Conservation (phyloP, 2,113 vertebrate genomes). For the Porphyrio hochstetteri region DNA sequence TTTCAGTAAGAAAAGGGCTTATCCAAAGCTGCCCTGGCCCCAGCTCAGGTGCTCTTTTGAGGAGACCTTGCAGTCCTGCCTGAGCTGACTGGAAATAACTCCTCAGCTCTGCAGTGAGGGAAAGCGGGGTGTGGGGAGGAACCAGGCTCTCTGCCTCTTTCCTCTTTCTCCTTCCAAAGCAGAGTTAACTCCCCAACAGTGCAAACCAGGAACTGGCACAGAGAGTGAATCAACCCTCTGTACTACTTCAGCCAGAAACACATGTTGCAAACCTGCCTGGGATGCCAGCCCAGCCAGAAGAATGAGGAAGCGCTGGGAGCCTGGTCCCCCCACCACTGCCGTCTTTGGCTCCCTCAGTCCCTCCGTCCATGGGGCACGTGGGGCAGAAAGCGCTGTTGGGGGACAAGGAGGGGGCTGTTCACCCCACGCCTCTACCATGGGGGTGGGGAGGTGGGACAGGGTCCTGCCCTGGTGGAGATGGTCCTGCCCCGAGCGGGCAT, state of each 20-base stretch:
- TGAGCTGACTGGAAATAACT: neutral
- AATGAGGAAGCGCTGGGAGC: neutral
- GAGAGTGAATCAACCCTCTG: neutral
- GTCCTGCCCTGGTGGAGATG: neutral
- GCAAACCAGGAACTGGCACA: neutral
- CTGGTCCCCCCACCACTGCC: fast-evolving
- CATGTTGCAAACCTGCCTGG: neutral
- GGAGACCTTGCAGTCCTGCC: neutral
- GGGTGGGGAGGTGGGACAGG: neutral
- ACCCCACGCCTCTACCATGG: fast-evolving
- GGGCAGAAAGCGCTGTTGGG: neutral
- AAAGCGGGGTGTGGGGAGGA: neutral
- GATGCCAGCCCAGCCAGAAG: neutral
- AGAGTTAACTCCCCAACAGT: fast-evolving
- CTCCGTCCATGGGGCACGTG: fast-evolving
- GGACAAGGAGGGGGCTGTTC: fast-evolving
- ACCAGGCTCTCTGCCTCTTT: neutral
- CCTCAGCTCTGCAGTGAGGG: neutral
- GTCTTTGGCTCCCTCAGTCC: neutral
- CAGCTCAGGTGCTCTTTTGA: neutral
- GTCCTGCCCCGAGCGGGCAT: fast-evolving
- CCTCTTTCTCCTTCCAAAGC: neutral
- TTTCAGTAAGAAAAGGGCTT: slow-evolving; percentile 36
- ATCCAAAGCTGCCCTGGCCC: slow-evolving; percentile 44
- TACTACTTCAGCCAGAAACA: neutral